phyloP scores from a whole-genome alignment of 1,140 invertebrate species.

The Drosophila subpulchrella region DNA sequence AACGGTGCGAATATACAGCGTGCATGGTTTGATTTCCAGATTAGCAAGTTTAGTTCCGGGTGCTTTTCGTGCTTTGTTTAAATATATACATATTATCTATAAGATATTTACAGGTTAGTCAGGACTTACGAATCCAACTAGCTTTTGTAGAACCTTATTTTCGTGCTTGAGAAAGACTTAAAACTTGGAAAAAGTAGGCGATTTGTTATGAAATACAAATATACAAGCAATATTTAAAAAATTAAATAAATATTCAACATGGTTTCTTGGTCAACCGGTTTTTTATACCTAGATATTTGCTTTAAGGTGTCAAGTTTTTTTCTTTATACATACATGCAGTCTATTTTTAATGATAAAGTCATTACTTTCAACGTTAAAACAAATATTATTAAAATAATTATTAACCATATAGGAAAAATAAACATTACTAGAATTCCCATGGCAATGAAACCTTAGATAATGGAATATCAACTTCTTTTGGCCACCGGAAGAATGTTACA shows the following conservation, averaged over 20 bases:
- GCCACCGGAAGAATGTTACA: background rate
- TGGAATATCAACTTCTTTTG: no score
- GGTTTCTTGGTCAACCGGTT: background rate
- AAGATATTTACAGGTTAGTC: slow-evolving; percentile 7
- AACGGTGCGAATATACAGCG: slow-evolving; percentile 1
- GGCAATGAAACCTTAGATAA: no score
- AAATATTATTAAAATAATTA: no score
- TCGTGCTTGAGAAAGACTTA: slow-evolving; percentile 67
- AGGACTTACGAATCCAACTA: slow-evolving; percentile 37
- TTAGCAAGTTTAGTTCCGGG: background rate
- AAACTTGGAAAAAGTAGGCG: slow-evolving; percentile 36
- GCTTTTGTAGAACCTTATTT: slow-evolving; percentile 68
- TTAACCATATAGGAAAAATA: no score
- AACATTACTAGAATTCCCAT: no score
- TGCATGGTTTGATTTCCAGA: slow-evolving; percentile 2
- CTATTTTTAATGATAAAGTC: background rate
- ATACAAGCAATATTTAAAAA: background rate
- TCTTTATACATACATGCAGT: background rate
- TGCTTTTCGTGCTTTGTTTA: background rate
- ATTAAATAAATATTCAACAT: background rate
- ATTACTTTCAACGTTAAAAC: background rate
- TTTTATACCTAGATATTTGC: background rate
- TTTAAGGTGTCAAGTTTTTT: background rate
- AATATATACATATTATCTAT: background rate
- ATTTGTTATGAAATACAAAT: slow-evolving; percentile 1